Conservation (phyloP, 2,797 vertebrate species). For the Melanotaenia maccullochi region DNA sequence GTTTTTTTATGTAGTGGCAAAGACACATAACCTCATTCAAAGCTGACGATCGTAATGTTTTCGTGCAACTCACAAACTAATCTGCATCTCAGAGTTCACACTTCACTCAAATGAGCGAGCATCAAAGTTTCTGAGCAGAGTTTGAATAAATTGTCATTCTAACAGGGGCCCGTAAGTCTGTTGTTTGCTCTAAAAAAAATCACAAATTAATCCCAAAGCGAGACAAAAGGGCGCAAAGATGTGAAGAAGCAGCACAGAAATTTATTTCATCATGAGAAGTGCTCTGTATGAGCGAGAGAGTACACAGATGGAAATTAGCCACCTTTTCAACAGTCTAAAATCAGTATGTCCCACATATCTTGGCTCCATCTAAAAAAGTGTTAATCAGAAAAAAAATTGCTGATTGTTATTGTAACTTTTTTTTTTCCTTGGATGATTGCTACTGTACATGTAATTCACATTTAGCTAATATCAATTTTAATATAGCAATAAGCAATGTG, state of each 20-base stretch:
- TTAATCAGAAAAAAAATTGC: neutral
- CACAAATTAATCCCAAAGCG: conserved; percentile 10
- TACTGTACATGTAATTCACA: conserved; percentile 10
- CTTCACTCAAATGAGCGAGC: neutral
- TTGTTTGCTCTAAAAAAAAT: neutral
- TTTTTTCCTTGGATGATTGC: neutral
- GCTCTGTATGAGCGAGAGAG: neutral
- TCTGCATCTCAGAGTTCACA: conserved; percentile 1
- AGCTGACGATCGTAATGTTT: neutral
- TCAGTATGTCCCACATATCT: neutral
- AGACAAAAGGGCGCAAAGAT: conserved; percentile 19
- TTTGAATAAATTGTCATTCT: conserved; percentile 17
- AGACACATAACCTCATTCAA: neutral
- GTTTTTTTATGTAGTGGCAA: neutral
- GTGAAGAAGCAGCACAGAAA: conserved; percentile 4
- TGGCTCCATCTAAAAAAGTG: neutral
- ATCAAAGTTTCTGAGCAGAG: neutral
- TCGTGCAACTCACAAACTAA: neutral
- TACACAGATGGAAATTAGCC: too few relatives aligned
- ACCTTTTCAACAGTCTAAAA: neutral
- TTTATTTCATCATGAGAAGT: conserved; percentile 18
- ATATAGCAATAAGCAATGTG: conserved; percentile 9
- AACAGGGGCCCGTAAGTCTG: neutral
- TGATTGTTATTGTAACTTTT: neutral
- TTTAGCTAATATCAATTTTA: neutral